phyloP scores from a whole-genome alignment of 1,140 invertebrate species.

The Zaprionus capensis region DNA sequence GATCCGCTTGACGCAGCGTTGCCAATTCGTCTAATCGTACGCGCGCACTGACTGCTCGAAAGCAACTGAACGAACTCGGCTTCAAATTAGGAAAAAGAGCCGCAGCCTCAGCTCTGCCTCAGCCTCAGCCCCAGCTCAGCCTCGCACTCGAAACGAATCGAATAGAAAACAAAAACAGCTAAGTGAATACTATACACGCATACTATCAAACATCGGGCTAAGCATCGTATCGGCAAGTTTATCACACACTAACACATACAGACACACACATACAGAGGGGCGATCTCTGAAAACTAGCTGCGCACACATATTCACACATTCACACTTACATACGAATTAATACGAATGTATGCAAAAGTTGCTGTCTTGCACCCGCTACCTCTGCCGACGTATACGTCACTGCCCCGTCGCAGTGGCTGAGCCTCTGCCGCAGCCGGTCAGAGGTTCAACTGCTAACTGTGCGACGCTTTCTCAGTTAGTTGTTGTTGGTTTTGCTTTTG shows the following conservation, averaged over 20 bases:
- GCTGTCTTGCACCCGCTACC: constrained; percentile 10
- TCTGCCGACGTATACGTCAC: constrained; percentile 4
- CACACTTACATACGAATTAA: constrained; percentile 15
- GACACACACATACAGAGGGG: constrained; percentile 19
- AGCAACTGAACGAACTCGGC: constrained; percentile 74
- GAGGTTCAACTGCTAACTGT: constrained; percentile 57
- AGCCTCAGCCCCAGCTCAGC: constrained; percentile 1
- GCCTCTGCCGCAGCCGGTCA: constrained; percentile 44
- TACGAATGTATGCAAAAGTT: constrained; percentile 39
- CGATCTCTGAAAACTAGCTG: constrained; percentile 52
- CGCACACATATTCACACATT: constrained; percentile 18
- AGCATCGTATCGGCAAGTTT: constrained; percentile 57
- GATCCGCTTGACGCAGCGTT: constrained; percentile 17
- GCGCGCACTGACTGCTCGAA: constrained; percentile 76
- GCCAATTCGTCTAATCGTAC: constrained; percentile 46
- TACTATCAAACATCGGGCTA: background rate
- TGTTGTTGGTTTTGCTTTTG: constrained; percentile 21
- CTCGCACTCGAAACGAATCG: constrained; percentile 57
- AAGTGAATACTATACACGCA: constrained; percentile 35
- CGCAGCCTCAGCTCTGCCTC: constrained; percentile 6
- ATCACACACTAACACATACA: constrained; percentile 25
- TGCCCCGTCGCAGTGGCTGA: constrained; percentile 3
- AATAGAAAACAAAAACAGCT: constrained; percentile 71
- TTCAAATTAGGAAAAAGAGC: constrained; percentile 71
- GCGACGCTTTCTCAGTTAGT: constrained; percentile 46